phyloP scores from a whole-genome alignment of 2,113 vertebrate species.

The Alexandromys fortis region DNA sequence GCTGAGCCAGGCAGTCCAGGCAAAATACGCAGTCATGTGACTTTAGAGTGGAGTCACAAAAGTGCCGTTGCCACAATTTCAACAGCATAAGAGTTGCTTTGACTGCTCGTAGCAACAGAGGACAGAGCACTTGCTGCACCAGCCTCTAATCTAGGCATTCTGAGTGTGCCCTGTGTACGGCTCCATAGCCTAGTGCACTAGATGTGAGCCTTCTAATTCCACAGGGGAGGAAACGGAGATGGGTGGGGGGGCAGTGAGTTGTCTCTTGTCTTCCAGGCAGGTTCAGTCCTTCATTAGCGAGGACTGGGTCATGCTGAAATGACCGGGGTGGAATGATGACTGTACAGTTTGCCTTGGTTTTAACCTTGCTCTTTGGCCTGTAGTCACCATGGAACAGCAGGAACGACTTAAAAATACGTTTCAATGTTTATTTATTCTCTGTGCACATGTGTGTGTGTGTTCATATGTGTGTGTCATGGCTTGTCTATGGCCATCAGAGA shows the following conservation, averaged over 20 bases:
- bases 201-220: neutral
- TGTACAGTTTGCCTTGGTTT: neutral
- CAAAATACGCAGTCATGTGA: neutral
- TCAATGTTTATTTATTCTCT: too few relatives aligned
- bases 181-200: too few relatives aligned
- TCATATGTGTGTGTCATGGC: too few relatives aligned
- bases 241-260: neutral
- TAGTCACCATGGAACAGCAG: neutral
- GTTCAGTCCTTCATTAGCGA: neutral
- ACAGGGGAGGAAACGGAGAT: neutral
- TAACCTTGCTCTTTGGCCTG: neutral
- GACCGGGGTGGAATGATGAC: neutral
- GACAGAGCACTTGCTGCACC: rapidly evolving
- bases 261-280: neutral
- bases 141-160: neutral
- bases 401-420: too few relatives aligned
- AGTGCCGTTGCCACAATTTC: neutral
- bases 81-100: neutral
- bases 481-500: too few relatives aligned
- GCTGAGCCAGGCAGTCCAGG: neutral
- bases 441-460: too few relatives aligned
- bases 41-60: neutral
- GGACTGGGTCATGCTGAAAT: neutral
- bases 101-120: neutral
- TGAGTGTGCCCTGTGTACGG: neutral